These are phyloP conservation scores for Oreotrochilus melanogaster DNA, from an alignment of 2,113 vertebrate species.

Conservation along the genomic window DNA sequence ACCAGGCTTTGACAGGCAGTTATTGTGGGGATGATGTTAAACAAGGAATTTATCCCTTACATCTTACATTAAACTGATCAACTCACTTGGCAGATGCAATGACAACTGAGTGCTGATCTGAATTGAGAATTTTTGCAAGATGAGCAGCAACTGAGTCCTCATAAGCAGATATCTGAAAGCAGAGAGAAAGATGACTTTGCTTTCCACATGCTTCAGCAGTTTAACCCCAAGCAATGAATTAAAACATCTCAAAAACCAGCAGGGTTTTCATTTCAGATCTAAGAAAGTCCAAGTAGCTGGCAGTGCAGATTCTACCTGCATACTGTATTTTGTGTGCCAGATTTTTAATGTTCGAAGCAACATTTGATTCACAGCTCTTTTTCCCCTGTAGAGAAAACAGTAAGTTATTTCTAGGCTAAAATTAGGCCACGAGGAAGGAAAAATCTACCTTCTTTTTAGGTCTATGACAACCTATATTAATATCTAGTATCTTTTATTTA, in stretches of 20 bases:
- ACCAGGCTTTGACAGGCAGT: not conserved
- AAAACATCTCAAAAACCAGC: not conserved
- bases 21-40: not conserved
- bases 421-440: not conserved
- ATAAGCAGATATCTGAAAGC: conserved; percentile 91
- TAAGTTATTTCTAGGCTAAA: not conserved
- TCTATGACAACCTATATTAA: not conserved
- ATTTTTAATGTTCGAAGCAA: conserved; percentile 1
- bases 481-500: not conserved
- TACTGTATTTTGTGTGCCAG: not conserved
- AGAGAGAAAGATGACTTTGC: not conserved
- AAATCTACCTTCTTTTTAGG: not conserved
- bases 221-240: not conserved
- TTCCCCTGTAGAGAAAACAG: not conserved
- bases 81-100: conserved; percentile 97
- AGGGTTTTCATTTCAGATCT: not conserved
- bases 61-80: not conserved
- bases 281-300: not conserved
- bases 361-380: not conserved
- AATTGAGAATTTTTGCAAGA: conserved; percentile 97
- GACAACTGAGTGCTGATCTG: conserved; percentile 93
- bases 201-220: not conserved
- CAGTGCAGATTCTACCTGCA: not conserved
- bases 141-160: conserved; percentile 95
- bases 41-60: not conserved